Conservation (phyloP, 2,113 vertebrate genomes). For the Calidris pygmaea region DNA sequence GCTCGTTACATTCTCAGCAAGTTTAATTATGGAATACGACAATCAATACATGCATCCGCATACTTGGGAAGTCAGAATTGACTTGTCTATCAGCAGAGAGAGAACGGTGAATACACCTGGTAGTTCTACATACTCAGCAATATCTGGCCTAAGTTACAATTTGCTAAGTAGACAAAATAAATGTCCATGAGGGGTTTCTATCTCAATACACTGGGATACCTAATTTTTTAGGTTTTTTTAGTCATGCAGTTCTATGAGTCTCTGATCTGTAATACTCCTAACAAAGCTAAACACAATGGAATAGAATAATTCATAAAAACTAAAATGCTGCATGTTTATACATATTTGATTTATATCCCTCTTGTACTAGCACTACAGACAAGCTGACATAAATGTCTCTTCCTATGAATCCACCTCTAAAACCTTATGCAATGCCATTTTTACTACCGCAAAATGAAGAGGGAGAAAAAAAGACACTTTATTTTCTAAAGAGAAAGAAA, state of each 20-base stretch:
- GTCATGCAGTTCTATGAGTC: not conserved
- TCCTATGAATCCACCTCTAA: not conserved
- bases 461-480: fast-evolving
- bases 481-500: not conserved
- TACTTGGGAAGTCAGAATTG: not conserved
- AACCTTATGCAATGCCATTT: not conserved
- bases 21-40: not conserved
- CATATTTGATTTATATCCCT: not conserved
- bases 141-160: not conserved
- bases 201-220: not conserved
- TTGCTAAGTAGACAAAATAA: not conserved
- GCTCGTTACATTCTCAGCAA: not conserved
- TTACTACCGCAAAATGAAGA: not conserved
- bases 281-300: not conserved
- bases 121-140: not conserved
- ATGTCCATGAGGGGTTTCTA: not conserved
- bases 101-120: not conserved
- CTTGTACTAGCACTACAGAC: not conserved
- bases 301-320: not conserved
- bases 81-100: not conserved
- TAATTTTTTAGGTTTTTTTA: not conserved
- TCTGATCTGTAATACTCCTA: not conserved
- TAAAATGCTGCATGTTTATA: not conserved
- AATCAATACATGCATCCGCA: not conserved
- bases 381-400: not conserved